Evolutionary conservation across 2,888 invertebrate genomes (phyloP).

Genomic region (Malthinus seriepunctatus): DNA sequence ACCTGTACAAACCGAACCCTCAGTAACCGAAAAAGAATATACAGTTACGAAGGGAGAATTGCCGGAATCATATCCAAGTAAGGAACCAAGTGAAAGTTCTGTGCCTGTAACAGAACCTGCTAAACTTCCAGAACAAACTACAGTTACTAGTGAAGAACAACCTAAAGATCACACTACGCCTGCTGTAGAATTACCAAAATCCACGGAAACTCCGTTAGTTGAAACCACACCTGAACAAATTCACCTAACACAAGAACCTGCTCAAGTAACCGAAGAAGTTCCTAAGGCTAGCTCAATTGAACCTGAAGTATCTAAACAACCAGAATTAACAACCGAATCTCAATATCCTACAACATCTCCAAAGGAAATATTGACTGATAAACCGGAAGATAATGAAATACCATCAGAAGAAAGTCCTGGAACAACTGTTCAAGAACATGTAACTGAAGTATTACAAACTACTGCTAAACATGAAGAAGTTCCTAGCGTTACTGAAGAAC

Average conservation of each 20-base stretch:
- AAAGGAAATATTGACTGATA: neutral
- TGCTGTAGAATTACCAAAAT: neutral
- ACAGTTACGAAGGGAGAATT: too few species aligned
- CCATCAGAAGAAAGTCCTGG: too few species aligned
- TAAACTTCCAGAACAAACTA: too few species aligned
- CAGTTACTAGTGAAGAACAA: too few species aligned
- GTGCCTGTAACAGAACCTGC: too few species aligned
- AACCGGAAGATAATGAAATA: neutral
- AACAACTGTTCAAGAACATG: neutral
- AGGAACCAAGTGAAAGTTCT: too few species aligned
- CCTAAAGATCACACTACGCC: neutral
- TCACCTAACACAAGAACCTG: neutral
- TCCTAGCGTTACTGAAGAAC: constrained; percentile 5
- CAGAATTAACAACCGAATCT: neutral
- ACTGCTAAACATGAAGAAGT: neutral
- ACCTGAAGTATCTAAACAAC: constrained; percentile 1
- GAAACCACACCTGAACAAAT: neutral
- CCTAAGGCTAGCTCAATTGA: neutral
- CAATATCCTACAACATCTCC: neutral
- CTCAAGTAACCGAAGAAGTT: constrained; percentile 1
- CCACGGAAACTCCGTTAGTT: neutral
- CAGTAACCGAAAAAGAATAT: neutral
- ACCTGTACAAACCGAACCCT: neutral
- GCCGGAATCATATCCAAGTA: too few species aligned
- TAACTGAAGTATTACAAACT: neutral